These are phyloP conservation scores for Lophius piscatorius DNA, from an alignment of 2,113 vertebrate species.

Conservation along the genomic window DNA sequence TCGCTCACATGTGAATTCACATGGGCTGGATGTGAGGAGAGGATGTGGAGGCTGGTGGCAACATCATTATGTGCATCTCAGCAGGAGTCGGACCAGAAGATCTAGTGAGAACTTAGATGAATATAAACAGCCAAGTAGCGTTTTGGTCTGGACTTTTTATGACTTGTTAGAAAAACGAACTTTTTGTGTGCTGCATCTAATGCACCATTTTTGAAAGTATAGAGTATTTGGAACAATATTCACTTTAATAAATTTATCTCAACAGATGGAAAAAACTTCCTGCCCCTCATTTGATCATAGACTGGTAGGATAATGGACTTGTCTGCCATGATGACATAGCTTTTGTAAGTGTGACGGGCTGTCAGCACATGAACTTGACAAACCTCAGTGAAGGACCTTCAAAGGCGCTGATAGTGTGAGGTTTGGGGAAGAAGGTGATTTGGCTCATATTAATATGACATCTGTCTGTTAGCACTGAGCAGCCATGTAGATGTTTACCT, in stretches of 20 bases:
- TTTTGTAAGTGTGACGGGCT: conserved; percentile 48
- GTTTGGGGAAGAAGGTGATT: conserved; percentile 47
- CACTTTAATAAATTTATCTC: background rate
- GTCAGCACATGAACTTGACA: conserved; percentile 72
- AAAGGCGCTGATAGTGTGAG: conserved; percentile 21
- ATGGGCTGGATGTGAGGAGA: conserved; percentile 50
- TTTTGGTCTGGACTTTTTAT: no score
- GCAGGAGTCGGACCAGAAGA: conserved; percentile 51
- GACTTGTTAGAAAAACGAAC: no score
- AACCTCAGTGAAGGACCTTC: conserved; percentile 51
- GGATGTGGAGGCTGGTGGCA: conserved; percentile 56
- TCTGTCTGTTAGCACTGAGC: conserved; percentile 64
- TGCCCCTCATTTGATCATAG: conserved; percentile 12
- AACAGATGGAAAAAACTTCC: background rate
- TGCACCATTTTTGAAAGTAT: no score
- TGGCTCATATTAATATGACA: conserved; percentile 66
- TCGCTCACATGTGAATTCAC: conserved; percentile 64
- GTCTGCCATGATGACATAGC: conserved; percentile 15
- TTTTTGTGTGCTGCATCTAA: no score
- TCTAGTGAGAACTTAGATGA: conserved; percentile 59
- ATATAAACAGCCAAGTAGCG: conserved; percentile 76
- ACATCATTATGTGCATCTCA: conserved; percentile 48
- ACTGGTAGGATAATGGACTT: conserved; percentile 25
- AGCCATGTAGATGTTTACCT: conserved; percentile 47
- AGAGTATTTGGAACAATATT: background rate